Percentiles rank a stretch among this genome's conserved stretches.
Evolutionary conservation across 2,888 invertebrate genomes (phyloP).

Genomic region (Dryadula phaetusa): DNA sequence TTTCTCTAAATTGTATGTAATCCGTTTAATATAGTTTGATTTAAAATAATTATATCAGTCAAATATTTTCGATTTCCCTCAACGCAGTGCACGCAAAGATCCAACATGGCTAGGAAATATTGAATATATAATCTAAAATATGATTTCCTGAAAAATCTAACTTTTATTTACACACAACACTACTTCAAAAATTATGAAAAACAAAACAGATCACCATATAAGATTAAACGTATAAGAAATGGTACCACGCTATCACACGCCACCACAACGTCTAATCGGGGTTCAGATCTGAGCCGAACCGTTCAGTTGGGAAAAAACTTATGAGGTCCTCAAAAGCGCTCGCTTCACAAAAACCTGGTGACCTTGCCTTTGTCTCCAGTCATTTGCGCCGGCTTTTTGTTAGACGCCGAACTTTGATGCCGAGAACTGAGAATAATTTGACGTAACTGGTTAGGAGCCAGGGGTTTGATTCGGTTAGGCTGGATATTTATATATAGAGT

Average conservation of each 20-base stretch:
- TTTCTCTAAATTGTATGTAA: no score
- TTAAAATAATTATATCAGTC: no score
- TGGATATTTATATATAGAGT: neutral
- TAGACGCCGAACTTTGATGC: slow-evolving; percentile 22
- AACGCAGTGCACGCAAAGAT: no score
- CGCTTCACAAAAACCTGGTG: slow-evolving; percentile 33
- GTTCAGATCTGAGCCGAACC: slow-evolving; percentile 24
- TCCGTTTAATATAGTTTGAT: no score
- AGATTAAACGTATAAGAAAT: no score
- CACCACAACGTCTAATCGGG: slow-evolving; percentile 31
- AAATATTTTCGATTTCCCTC: no score
- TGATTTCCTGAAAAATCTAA: no score
- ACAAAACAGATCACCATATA: no score
- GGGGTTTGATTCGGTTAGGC: slow-evolving; percentile 17
- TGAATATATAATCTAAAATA: no score
- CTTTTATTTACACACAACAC: neutral
- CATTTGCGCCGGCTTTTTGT: slow-evolving; percentile 43
- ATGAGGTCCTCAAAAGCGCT: slow-evolving; percentile 14
- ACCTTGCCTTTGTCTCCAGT: slow-evolving; percentile 48
- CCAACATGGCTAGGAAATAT: no score
- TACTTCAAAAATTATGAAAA: neutral
- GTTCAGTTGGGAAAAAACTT: slow-evolving; percentile 32
- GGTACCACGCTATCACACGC: no score
- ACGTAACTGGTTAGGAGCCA: slow-evolving; percentile 13
- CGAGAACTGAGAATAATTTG: slow-evolving; percentile 14